phyloP scores from a whole-genome alignment of 2,113 vertebrate species.

The Pollachius pollachius region DNA sequence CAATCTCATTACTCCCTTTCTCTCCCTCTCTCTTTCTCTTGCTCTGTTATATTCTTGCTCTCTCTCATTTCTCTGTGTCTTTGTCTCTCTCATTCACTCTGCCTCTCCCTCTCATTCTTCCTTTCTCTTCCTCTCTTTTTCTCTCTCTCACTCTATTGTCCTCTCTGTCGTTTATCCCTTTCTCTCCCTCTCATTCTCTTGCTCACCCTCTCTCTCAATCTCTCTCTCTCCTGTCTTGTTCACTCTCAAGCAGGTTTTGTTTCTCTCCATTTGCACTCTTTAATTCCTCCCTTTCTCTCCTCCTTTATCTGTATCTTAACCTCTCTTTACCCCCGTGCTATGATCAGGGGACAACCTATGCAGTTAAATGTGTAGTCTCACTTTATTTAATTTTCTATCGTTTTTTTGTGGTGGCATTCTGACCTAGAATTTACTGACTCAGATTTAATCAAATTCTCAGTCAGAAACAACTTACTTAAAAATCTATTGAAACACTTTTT shows the following conservation, averaged over 20 bases:
- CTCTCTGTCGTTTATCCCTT: not conserved
- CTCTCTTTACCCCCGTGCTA: constrained; percentile 35
- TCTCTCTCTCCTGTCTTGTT: not conserved
- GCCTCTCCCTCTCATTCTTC: not conserved
- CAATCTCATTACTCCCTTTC: not conserved
- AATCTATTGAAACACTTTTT: no score
- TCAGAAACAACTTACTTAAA: no score
- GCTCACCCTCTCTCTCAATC: not conserved
- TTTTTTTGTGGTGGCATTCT: not conserved
- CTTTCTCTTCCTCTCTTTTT: no score
- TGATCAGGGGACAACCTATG: constrained; percentile 34
- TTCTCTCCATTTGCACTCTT: no score
- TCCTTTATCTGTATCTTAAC: not conserved
- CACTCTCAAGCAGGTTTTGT: not conserved
- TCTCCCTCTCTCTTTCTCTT: not conserved
- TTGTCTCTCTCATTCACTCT: not conserved
- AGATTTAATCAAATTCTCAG: no score
- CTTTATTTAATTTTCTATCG: constrained; percentile 30
- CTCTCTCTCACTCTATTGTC: constrained; percentile 6
- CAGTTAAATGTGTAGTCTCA: constrained; percentile 16
- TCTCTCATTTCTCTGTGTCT: not conserved
- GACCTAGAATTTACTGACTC: no score
- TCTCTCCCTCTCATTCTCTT: not conserved
- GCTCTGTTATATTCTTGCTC: not conserved
- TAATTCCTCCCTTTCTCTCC: not conserved